Evolutionary conservation across 2,113 vertebrate species (phyloP).

Genomic region (Daubentonia madagascariensis): DNA sequence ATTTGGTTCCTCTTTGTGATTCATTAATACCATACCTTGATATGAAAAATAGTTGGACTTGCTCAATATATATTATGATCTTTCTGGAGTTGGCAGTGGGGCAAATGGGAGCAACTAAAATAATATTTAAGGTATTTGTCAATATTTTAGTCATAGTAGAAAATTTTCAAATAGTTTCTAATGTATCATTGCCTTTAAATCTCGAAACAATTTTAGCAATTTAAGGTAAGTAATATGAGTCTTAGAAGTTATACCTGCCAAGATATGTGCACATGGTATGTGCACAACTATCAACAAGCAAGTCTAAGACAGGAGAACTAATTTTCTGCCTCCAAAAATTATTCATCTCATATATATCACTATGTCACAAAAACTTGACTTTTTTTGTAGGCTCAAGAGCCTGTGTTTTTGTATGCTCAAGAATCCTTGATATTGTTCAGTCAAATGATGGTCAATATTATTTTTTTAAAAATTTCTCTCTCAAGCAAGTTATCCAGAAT

Average conservation of each 20-base stretch:
- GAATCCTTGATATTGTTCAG: not conserved
- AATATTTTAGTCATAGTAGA: not conserved
- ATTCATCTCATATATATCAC: not conserved
- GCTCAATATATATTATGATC: not conserved
- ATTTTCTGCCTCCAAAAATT: not conserved
- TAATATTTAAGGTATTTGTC: not conserved
- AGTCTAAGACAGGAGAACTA: not conserved
- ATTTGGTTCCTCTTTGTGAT: not conserved
- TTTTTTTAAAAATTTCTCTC: accelerated
- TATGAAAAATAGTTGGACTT: not conserved
- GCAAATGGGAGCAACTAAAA: not conserved
- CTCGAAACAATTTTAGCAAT: not conserved
- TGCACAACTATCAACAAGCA: not conserved
- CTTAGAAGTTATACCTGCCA: not conserved
- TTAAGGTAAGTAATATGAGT: not conserved
- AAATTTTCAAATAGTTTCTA: not conserved
- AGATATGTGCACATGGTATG: too few species aligned
- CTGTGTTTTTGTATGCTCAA: not conserved
- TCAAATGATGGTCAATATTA: not conserved
- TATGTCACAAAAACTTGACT: not conserved
- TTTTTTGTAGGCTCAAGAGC: not conserved
- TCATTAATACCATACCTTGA: not conserved
- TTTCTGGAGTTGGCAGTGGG: not conserved
- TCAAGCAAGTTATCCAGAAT: not conserved
- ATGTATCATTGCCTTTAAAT: not conserved